phyloP scores from a whole-genome alignment of 23 tunicate species.

The Clavelina lepadiformis region DNA sequence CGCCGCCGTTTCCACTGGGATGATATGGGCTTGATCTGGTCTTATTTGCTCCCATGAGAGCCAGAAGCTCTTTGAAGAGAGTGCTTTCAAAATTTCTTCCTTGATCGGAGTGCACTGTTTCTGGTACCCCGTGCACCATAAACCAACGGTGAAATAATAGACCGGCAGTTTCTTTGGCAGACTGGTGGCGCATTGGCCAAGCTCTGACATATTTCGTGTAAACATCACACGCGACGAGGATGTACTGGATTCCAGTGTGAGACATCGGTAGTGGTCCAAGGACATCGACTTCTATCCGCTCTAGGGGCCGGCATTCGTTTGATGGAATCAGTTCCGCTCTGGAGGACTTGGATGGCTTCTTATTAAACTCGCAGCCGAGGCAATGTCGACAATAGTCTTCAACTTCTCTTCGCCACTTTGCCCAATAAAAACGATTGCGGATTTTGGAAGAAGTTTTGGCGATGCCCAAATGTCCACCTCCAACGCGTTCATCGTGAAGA shows the following conservation, averaged over 20 bases:
- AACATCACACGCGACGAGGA: conserved; percentile 9
- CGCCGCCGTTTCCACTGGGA: conserved; percentile 16
- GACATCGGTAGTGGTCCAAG: no score
- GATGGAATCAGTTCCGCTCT: conserved; percentile 12
- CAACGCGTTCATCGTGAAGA: no score
- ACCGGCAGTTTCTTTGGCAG: no score
- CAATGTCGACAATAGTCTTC: neutral
- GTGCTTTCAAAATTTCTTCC: no score
- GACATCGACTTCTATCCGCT: conserved; percentile 8
- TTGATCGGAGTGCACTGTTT: no score
- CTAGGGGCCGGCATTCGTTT: neutral
- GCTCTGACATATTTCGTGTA: conserved; percentile 16
- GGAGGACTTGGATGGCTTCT: no score
- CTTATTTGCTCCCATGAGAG: no score
- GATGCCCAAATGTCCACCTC: no score
- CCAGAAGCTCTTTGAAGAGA: no score
- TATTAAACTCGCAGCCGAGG: no score
- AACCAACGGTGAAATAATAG: neutral
- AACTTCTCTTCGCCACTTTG: conserved; percentile 2
- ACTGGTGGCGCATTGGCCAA: no score
- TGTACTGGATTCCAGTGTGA: conserved; percentile 5
- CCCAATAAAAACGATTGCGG: conserved; percentile 7
- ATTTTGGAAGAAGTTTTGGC: no score
- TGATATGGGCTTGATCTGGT: conserved; percentile 28
- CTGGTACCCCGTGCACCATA: neutral